Evolutionary conservation across 1,140 invertebrate species (phyloP).

Genomic region (Sweltsa coloradensis): DNA sequence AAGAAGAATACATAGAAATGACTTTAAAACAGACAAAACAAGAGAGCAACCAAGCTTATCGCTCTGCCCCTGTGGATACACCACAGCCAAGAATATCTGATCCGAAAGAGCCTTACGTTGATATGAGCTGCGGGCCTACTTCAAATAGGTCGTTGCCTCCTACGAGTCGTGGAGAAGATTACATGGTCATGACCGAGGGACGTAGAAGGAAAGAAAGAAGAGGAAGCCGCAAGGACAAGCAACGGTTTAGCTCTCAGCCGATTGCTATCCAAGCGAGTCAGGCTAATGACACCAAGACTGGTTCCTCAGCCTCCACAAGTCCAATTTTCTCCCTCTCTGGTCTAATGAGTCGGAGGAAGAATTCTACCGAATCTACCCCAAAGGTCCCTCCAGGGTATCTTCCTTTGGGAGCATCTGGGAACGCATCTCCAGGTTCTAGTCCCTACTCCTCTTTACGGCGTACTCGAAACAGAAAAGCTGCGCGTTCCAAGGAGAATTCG

Average conservation of each 20-base stretch:
- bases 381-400: conserved; percentile 25
- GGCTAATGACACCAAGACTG: not conserved
- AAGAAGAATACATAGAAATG: conserved; percentile 32
- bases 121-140: conserved; percentile 33
- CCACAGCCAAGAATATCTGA: conserved; percentile 32
- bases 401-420: conserved; percentile 18
- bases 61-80: conserved; percentile 29
- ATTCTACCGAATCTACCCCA: conserved; percentile 31
- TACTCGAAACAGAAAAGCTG: conserved; percentile 14
- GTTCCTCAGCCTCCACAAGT: conserved; percentile 22
- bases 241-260: conserved; percentile 35
- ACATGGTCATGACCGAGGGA: conserved; percentile 25
- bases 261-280: conserved; percentile 37
- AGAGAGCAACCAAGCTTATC: conserved; percentile 18
- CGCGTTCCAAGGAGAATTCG: conserved; percentile 24
- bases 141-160: conserved; percentile 17
- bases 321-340: conserved; percentile 24
- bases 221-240: conserved; percentile 17
- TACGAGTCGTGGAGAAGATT: conserved; percentile 20
- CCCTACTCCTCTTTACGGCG: conserved; percentile 28
- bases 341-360: conserved; percentile 28
- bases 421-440: conserved; percentile 17
- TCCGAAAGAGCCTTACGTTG: conserved; percentile 43
- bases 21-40: conserved; percentile 14
- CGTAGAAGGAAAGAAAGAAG: conserved; percentile 20